Base-by-base conservation (phyloP, 2,797 vertebrate species). In the Siniperca undulata region DNA sequence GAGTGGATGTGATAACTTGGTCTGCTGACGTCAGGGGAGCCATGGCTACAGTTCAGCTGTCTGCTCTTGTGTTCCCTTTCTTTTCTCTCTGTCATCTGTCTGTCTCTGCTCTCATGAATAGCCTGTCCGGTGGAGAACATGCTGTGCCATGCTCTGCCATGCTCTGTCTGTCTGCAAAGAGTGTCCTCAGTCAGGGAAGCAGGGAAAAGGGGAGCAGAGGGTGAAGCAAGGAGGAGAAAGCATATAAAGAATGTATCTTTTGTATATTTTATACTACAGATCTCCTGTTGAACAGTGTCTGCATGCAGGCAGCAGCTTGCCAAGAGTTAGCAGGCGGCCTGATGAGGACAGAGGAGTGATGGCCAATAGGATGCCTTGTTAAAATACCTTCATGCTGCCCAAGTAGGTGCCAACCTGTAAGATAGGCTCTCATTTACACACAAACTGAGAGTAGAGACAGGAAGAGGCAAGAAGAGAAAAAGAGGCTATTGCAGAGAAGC, bases 11-110 rank as follows among this genome's bases (percentile, higher is more conserved):
- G 81, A 82, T 74, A 71, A 75, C 38, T 72, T 40, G 81, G 65
- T 65, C 66, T 74, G 64, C 72, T 91, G 91, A 93, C 34, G 85
- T 93, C 86, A 88, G 71, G 14, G 80, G 67, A 86, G 74, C 78
- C 88, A 89, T 92, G 82, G 81, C 82, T 77, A 85, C 89, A 69
- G 52, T 81, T 89, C 92, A 93, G 92, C 91, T 94, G 92, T 90
- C 88, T 76, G 76, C 66, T 88, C 86, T 72, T 82, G 71, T 92
- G 83, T 76, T 81, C 86, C 55, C 82, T 74, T 70, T 73, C 72
- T 84, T 81, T 84, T 79, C 55, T 67, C 66, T 66, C 65, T 80
- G 76, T 70, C 86, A 81, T 83, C 66, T 70, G 77, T 76, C 79
- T 75, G 61, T 81, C 84, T 76, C 58, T 52, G 70, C 84, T 77